Evolutionary conservation across 2,797 vertebrate genomes (phyloP), one percentile per base, ranked within the genome.

Genomic region (Paramormyrops hopkinsi): DNA sequence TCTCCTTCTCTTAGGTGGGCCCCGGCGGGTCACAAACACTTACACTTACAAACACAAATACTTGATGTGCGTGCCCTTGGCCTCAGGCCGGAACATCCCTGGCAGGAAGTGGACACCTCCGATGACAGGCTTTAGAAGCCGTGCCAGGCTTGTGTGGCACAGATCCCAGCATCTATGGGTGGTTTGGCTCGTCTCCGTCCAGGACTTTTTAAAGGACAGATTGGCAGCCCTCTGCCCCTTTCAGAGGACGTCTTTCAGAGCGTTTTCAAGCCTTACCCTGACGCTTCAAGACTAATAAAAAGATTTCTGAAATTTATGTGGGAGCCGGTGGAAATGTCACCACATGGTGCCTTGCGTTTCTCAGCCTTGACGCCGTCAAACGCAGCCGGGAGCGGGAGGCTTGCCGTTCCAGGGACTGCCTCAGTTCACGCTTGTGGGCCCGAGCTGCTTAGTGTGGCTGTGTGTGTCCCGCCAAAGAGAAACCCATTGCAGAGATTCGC

Each of bases 151-250:
- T 46, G 5, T 56, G 22, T 88, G 90, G 91, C 91, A 90, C 88
- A 83, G 85, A 90, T 92, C 90, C 84, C 17, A 86, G 41, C 88
- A 56, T 89, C 88, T 56, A 69, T 73, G 90, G 62, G 86, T 82
- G 79, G 44, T 69, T 44, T 87, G 85, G 85, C 85, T 87, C 2
- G n/a, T 89, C 90, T 90, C 88, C 87, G 85, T 87, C 89, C 89
- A 90, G 89, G 88, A 88, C 83, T 88, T 92, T 90, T 90, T 89
- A 91, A 92, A 90, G 88, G 88, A 90, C 90, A 91, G 88, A 92
- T 90, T 93, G 90, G 90, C 91, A 93, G 89, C 88, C 65, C 90
- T 90, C 91, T 91, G 88, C 89, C 89, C 76, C 29, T 92, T 91
- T 91, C 89, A 62, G 91, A 91, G 89, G 88, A 84, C 88, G 90